Base-by-base conservation (phyloP, 2,888 invertebrate genomes). In the Lissonota sp. region DNA sequence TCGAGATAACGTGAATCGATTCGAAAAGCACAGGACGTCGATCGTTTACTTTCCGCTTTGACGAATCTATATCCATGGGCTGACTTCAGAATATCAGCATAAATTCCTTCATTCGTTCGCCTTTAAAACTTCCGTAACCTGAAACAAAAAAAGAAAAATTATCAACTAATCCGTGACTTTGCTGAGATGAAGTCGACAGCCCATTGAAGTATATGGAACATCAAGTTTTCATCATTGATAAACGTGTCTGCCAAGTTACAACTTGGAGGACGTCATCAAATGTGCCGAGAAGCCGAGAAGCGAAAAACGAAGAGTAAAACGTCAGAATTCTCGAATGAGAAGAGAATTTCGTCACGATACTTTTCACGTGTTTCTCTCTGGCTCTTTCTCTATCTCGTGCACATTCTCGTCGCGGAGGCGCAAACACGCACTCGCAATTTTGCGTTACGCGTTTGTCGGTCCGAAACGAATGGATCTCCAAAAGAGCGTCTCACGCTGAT, bases 241-340 rank as follows among this genome's bases (percentile, higher is more conserved):
- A 58, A 39, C 5, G 12, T 26, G 44, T 44, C 46, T 62, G 26
- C 62, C 44, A 16, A 26, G 46, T 16, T 62, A 44, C 64, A 76
- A 62, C 83, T 86, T 84, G 86, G 86, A 87, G 86, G 86, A 86
- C 85, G 86, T 80, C 86, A 88, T 86, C 87, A 88, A 88, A 87
- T 86, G 88, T 83, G 82, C 77, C 84, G 40, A 16, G 79, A 66
- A 40, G 16, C 10, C 53, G 67, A 70, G 74, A 73, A 77, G 83
- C 70, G 58, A 76, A 79, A 74, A 74, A 51, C 40, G 40, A 26
- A 46, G 26, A 51, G 26, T 42, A 72, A 79, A 73, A 72, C 16
- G 62, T 62, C 46, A 46, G 44, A 62, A 16, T 46, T 80, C 84
- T 83, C 80, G 85, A 70, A 84, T 84, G 86, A 86, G 86, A 86